phyloP scores from a whole-genome alignment of 1,140 invertebrate genomes.

The Melitaea cinxia region DNA sequence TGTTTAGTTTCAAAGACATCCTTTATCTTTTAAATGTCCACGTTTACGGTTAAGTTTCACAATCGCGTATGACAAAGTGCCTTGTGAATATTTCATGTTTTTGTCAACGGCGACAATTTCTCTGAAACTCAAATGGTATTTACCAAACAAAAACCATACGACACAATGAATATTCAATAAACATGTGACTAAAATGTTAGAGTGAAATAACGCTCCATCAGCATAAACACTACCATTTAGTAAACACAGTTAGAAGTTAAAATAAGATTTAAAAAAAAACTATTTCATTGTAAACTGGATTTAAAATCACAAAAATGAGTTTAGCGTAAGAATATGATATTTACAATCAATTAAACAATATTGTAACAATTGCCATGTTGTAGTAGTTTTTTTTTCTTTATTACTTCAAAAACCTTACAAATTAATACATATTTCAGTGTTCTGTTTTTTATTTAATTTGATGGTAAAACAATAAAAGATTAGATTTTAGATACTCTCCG shows the following conservation, averaged over 20 bases:
- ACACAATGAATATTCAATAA: constrained; percentile 63
- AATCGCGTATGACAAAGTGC: constrained; percentile 53
- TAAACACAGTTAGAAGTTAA: not conserved
- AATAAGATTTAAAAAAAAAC: no score
- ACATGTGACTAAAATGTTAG: constrained; percentile 25
- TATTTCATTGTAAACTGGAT: no score
- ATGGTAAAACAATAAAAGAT: no score
- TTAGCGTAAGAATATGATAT: no score
- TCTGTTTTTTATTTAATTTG: no score
- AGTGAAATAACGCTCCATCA: constrained; percentile 24
- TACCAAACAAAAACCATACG: constrained; percentile 55
- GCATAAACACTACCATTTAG: constrained; percentile 5
- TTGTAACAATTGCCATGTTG: no score
- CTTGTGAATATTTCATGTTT: constrained; percentile 72
- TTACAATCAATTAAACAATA: no score
- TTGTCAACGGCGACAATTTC: constrained; percentile 54
- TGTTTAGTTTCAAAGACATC: constrained; percentile 27
- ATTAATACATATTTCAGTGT: no score
- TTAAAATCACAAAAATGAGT: no score
- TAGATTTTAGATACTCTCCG: no score
- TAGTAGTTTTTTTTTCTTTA: no score
- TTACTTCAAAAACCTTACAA: no score
- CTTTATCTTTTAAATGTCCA: constrained; percentile 65
- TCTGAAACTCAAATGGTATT: constrained; percentile 53
- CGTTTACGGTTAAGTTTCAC: constrained; percentile 57